phyloP scores from a whole-genome alignment of 2,113 vertebrate genomes.

The Oenanthe oenanthe region DNA sequence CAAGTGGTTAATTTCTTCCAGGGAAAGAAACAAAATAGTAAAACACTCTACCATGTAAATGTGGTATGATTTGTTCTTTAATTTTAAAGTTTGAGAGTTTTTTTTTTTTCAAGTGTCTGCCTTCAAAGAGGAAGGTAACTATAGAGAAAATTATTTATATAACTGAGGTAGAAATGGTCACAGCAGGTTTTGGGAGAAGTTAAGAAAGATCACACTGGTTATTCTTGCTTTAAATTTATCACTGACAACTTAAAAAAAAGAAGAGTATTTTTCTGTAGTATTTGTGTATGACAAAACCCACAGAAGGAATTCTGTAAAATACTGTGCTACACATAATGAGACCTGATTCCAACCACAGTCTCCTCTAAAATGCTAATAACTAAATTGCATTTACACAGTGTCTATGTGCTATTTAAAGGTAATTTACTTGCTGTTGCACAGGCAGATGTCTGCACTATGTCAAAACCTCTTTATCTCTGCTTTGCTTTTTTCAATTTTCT shows the following conservation, averaged over 20 bases:
- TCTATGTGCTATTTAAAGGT: background rate
- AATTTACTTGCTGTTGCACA: background rate
- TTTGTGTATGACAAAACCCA: background rate
- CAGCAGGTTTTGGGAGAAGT: background rate
- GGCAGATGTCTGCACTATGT: background rate
- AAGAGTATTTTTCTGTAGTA: background rate
- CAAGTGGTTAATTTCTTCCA: background rate
- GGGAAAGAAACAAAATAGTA: background rate
- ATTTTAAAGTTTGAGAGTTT: background rate
- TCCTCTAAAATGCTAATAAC: background rate
- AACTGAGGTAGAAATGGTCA: background rate
- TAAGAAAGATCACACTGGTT: background rate
- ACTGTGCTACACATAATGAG: background rate
- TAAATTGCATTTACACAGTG: background rate
- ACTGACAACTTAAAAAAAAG: background rate
- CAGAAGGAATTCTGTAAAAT: background rate
- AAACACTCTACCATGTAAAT: background rate
- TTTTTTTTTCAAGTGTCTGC: background rate
- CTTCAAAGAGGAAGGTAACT: background rate
- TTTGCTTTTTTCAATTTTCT: background rate
- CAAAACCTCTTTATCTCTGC: background rate
- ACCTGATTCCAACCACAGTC: background rate
- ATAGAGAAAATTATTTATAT: background rate
- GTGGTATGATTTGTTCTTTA: background rate
- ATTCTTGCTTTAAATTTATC: background rate